Evolutionary conservation across 2,888 invertebrate genomes (phyloP).

Genomic region (Chrysopilus asiliformis): DNA sequence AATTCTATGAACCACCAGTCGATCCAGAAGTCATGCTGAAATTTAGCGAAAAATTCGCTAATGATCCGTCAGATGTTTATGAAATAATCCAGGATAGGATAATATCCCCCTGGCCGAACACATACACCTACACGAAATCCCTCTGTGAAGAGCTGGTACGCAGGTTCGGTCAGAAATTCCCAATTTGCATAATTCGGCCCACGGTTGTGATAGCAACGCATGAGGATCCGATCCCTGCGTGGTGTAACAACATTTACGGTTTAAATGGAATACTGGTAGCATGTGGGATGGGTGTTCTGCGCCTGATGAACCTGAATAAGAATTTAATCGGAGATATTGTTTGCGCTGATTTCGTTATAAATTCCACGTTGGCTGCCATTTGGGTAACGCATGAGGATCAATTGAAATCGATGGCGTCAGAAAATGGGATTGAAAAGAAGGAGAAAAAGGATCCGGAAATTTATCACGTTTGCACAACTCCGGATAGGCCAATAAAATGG

Average conservation of each 20-base stretch:
- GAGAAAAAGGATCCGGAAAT: conserved; percentile 14
- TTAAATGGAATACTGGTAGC: conserved; percentile 18
- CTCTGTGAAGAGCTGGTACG: conserved; percentile 21
- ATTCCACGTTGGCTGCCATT: conserved; percentile 19
- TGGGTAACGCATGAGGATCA: conserved; percentile 22
- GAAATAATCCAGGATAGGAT: conserved; percentile 17
- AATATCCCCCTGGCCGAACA: conserved; percentile 21
- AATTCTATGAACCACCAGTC: conserved; percentile 19
- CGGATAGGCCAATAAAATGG: conserved; percentile 16
- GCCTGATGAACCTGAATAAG: conserved; percentile 12
- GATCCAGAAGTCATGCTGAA: conserved; percentile 19
- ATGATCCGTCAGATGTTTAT: conserved; percentile 6
- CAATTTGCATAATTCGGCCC: conserved; percentile 19
- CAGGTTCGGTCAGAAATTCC: conserved; percentile 15
- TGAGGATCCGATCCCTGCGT: conserved; percentile 21
- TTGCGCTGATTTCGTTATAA: conserved; percentile 22
- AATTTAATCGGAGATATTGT: conserved; percentile 17
- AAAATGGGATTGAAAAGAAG: not conserved
- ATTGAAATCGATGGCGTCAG: not conserved
- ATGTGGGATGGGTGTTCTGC: conserved; percentile 18
- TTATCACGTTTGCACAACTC: conserved; percentile 14
- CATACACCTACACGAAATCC: conserved; percentile 21
- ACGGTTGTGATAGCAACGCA: conserved; percentile 20
- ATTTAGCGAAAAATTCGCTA: conserved; percentile 14
- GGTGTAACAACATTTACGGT: conserved; percentile 20